Evolutionary conservation across 92 coral and sea anemone species (phyloP).

Genomic region (Porites evermanni): DNA sequence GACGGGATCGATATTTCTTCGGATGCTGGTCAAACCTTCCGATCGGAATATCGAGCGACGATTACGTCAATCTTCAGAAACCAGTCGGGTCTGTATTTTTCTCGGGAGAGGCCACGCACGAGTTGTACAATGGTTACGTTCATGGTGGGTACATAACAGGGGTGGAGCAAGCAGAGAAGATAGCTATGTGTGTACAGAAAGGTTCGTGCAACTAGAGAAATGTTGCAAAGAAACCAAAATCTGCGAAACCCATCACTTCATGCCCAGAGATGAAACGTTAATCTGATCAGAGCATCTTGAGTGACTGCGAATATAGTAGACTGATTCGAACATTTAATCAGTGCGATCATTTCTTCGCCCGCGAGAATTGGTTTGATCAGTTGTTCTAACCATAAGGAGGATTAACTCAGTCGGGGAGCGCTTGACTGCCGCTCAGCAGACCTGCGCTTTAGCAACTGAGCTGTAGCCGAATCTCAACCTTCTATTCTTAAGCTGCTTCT

Average conservation of each 20-base stretch:
- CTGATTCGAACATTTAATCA: too few species aligned
- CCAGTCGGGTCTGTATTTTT: conserved; percentile 71
- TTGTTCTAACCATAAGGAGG: too few species aligned
- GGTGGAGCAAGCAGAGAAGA: conserved; percentile 60
- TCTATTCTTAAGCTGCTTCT: too few species aligned
- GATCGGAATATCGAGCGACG: conserved; percentile 72
- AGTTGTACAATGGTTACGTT: conserved; percentile 84
- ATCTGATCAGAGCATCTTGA: too few species aligned
- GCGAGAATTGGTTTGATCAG: too few species aligned
- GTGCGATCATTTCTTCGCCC: too few species aligned
- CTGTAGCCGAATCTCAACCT: too few species aligned
- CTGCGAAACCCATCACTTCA: neutral
- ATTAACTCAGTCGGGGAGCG: too few species aligned
- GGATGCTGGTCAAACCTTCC: conserved; percentile 89
- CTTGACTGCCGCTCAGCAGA: too few species aligned
- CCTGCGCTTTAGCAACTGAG: too few species aligned
- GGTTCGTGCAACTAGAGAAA: conserved; percentile 6
- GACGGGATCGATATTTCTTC: conserved; percentile 63
- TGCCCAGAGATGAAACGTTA: too few species aligned
- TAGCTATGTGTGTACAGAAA: conserved; percentile 45
- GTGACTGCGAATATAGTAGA: too few species aligned
- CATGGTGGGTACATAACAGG: conserved; percentile 88
- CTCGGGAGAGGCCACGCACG: conserved; percentile 90
- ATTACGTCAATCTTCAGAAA: conserved; percentile 64
- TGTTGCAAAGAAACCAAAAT: neutral